Evolutionary conservation across 2,797 vertebrate genomes (phyloP).

Genomic region (Acanthopagrus latus): DNA sequence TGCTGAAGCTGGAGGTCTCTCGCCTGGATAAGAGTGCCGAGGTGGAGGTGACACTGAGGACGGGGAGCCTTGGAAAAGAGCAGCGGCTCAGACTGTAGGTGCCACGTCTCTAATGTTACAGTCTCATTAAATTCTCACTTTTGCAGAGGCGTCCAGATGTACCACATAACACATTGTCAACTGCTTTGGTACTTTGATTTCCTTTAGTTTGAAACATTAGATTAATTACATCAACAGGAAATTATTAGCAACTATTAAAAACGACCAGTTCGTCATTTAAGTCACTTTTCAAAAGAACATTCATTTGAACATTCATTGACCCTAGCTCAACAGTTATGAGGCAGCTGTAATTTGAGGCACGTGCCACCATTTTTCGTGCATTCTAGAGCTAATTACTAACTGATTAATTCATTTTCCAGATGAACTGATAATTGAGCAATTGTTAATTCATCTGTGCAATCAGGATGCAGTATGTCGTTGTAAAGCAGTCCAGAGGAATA

Average conservation of each 20-base stretch:
- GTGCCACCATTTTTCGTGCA: neutral
- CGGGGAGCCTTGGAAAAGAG: constrained; percentile 50
- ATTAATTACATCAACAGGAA: neutral
- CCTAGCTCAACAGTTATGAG: neutral
- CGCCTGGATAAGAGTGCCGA: constrained; percentile 81
- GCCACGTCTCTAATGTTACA: neutral
- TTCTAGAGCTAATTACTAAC: neutral
- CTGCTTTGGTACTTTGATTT: neutral
- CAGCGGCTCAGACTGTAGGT: constrained; percentile 81
- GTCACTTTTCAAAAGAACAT: too few relatives aligned
- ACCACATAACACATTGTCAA: neutral
- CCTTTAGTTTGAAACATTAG: neutral
- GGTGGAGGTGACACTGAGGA: constrained; percentile 80
- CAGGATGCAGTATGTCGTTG: neutral
- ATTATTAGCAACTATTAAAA: neutral
- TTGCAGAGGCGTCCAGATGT: neutral
- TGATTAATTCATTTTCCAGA: too few relatives aligned
- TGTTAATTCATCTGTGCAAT: neutral
- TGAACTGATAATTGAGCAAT: too few relatives aligned
- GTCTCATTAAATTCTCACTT: neutral
- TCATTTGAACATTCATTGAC: neutral
- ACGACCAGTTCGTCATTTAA: too few relatives aligned
- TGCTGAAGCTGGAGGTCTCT: constrained; percentile 82
- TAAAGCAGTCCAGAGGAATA: neutral
- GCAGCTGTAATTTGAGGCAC: neutral